phyloP scores from a whole-genome alignment of 2,797 vertebrate genomes.

The Eospalax fontanierii region DNA sequence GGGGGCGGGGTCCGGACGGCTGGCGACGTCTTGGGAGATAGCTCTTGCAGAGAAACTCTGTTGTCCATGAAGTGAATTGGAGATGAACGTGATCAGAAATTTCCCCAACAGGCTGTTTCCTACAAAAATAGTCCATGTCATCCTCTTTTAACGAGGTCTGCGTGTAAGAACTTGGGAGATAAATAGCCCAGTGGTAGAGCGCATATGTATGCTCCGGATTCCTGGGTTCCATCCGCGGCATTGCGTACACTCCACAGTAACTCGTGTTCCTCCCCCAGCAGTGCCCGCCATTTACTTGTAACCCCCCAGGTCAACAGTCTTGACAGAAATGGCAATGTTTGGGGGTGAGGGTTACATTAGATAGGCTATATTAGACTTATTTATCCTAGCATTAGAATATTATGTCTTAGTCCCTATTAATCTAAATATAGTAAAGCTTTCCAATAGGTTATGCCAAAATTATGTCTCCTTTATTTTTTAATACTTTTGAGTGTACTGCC shows the following conservation, averaged over 20 bases:
- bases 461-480: not conserved
- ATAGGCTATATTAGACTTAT: not conserved
- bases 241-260: too few species aligned
- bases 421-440: not conserved
- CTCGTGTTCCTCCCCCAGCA: not conserved
- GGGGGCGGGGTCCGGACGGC: conserved; percentile 3
- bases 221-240: not conserved
- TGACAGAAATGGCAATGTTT: not conserved
- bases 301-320: not conserved
- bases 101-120: not conserved
- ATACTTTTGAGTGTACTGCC: too few species aligned
- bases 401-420: not conserved
- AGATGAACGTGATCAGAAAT: not conserved
- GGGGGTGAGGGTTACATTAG: not conserved
- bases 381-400: not conserved
- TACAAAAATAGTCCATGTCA: not conserved
- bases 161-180: not conserved
- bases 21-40: not conserved
- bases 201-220: not conserved
- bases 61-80: not conserved
- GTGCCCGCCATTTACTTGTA: not conserved
- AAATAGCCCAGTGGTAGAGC: not conserved
- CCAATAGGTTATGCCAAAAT: not conserved
- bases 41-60: not conserved
- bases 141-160: not conserved